A percentile compares a stretch with the other conserved stretches of the same genome.
Evolutionary conservation across 2,888 invertebrate species (phyloP).

Genomic region (Hirtodrosophila histrioides): DNA sequence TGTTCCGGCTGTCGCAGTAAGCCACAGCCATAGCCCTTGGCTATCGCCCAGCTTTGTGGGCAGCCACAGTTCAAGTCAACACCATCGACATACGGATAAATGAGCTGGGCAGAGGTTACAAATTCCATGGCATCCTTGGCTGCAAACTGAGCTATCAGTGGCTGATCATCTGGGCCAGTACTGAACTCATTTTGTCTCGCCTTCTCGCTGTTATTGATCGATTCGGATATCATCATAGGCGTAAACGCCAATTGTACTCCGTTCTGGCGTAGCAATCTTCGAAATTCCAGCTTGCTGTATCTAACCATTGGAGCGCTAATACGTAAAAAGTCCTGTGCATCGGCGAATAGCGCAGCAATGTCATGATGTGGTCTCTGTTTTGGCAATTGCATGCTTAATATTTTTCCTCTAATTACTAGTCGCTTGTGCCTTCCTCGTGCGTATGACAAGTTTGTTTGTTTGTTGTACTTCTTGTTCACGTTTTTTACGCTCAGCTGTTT

Average conservation of each 20-base stretch:
- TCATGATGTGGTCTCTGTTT: slow-evolving; percentile 77
- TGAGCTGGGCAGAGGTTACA: slow-evolving; percentile 92
- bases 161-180: slow-evolving; percentile 91
- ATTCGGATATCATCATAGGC: slow-evolving; percentile 98
- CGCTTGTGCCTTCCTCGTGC: not conserved
- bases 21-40: slow-evolving; percentile 94
- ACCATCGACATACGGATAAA: slow-evolving; percentile 94
- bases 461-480: slow-evolving; percentile 12
- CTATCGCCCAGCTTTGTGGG: slow-evolving; percentile 97
- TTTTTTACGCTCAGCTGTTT: slow-evolving; percentile 30
- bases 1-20: slow-evolving; percentile 92
- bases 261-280: slow-evolving; percentile 90
- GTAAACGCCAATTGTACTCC: slow-evolving; percentile 95
- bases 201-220: slow-evolving; percentile 94
- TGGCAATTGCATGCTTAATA: slow-evolving; percentile 47
- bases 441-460: not conserved
- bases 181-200: slow-evolving; percentile 93
- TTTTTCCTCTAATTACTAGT: not conserved
- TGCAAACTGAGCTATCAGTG: slow-evolving; percentile 97
- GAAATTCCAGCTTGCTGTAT: slow-evolving; percentile 87
- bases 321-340: slow-evolving; percentile 86
- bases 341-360: slow-evolving; percentile 88
- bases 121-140: slow-evolving; percentile 93
- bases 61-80: slow-evolving; percentile 99
- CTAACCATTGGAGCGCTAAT: slow-evolving; percentile 98